Conservation (phyloP, 2,888 invertebrate species). For the Ditylenchus weischeri region DNA sequence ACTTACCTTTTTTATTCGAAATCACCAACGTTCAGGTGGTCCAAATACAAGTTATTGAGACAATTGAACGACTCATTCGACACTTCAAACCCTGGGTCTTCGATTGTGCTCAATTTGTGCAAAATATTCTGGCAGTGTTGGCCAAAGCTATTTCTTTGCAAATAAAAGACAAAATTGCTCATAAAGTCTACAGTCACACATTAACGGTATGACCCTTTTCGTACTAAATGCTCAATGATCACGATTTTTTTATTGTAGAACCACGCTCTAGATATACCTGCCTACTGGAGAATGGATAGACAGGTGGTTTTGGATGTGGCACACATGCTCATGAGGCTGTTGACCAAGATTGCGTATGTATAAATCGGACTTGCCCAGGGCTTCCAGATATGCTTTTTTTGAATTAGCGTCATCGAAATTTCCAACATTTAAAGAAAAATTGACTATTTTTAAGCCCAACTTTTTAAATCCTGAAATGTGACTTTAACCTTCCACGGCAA, state of each 20-base stretch:
- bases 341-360: constrained; percentile 30
- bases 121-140: constrained; percentile 50
- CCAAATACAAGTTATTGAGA: constrained; percentile 52
- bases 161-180: constrained; percentile 49
- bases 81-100: constrained; percentile 44
- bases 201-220: constrained; percentile 36
- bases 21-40: constrained; percentile 33
- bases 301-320: constrained; percentile 43
- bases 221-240: constrained; percentile 1
- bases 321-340: constrained; percentile 27
- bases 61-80: constrained; percentile 47
- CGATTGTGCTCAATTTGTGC: constrained; percentile 40
- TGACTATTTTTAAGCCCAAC: too few relatives aligned
- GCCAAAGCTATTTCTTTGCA: constrained; percentile 55
- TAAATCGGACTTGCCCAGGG: too few relatives aligned
- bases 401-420: constrained; percentile 2
- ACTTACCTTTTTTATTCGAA: not conserved
- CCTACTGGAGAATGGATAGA: constrained; percentile 48
- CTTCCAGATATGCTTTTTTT: not conserved
- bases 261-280: constrained; percentile 43
- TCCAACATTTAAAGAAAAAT: not conserved
- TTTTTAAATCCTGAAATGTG: too few relatives aligned
- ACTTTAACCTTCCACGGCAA: too few relatives aligned
- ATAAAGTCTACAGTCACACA: constrained; percentile 42
- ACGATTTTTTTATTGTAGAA: constrained; percentile 30